Evolutionary conservation across 2,888 invertebrate genomes (phyloP), one percentile per base, ranked within the genome.

Genomic region (Melanostoma mellinum): DNA sequence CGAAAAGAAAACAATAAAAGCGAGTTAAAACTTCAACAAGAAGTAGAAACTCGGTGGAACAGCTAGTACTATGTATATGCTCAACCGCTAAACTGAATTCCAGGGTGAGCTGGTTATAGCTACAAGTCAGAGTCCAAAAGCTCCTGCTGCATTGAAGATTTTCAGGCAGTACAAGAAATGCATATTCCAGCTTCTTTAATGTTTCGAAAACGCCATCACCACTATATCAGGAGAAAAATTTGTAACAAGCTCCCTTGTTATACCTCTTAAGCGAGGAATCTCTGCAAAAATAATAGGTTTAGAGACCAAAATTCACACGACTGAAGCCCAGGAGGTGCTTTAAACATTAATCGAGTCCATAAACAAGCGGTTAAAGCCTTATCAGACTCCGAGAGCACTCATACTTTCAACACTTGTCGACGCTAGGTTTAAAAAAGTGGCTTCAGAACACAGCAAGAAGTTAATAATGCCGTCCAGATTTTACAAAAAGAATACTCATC

Each of bases 41-140:
- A 20, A 1, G 20, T 1, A 20, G 20, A 20, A 48, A 48, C 48
- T 30, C n/a, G 48, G 48, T 20, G 48, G 20, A 10, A 48, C 48
- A 48, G 48, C 20, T 48, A 33, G n/a, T 53, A n/a, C 33, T 53
- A 53, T n/a, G n/a, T n/a, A n/a, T 35, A 53, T 53, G 53, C 35
- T 53, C 35, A 35, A 53, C 36, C 8, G 53, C 9, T 35, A 8
- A 35, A 35, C n/a, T 8, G n/a, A 35, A 35, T 36, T 53, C 36
- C 9, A n/a, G 35, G 35, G 42, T 42, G 42, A 42, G 8, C 42
- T 42, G 42, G 42, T 4, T 42, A 0, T 42, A 6, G 42, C 42
- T 9, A 42, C 4, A 9, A 6, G 42, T 42, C 5, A 8, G 5
- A 42, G 8, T 42, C 8, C 5, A 42, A 42, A n/a, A 42, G 42